A percentile compares a stretch with the other conserved stretches of the same genome.
phyloP scores from a whole-genome alignment of 2,113 vertebrate species.

The Cyprinodon tularosa region DNA sequence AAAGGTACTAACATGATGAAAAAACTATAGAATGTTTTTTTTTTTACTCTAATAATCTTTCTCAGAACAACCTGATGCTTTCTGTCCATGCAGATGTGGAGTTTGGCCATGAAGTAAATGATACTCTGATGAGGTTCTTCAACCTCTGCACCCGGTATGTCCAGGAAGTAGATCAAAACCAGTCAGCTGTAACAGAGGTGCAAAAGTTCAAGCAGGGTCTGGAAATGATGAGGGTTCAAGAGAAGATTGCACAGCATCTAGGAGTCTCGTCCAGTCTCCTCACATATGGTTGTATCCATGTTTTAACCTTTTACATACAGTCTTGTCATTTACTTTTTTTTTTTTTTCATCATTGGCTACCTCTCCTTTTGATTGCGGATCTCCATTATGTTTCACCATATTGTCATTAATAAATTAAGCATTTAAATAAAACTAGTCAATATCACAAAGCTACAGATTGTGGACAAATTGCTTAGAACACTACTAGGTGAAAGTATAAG shows the following conservation, averaged over 20 bases:
- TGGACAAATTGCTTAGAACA: background rate
- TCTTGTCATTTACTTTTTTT: no score
- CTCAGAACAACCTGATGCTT: background rate
- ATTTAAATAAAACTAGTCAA: background rate
- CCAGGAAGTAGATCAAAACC: conserved; percentile 82
- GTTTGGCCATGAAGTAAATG: conserved; percentile 81
- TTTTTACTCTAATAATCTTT: background rate
- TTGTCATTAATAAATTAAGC: background rate
- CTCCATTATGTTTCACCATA: background rate
- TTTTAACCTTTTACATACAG: background rate
- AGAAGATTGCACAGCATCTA: conserved; percentile 85
- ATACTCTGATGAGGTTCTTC: conserved; percentile 92
- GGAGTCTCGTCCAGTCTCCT: conserved; percentile 76
- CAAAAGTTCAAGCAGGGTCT: conserved; percentile 87
- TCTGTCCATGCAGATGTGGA: conserved; percentile 70
- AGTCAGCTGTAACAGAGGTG: conserved; percentile 69
- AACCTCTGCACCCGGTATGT: conserved; percentile 87
- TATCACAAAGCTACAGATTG: background rate
- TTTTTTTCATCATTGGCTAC: no score
- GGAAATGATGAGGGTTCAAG: conserved; percentile 86
- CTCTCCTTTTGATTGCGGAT: no score
- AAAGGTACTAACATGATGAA: conserved; percentile 48
- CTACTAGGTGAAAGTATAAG: background rate
- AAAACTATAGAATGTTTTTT: background rate
- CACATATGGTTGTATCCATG: conserved; percentile 78